Base-by-base conservation (phyloP, 2,797 vertebrate genomes). In the Lacerta agilis region DNA sequence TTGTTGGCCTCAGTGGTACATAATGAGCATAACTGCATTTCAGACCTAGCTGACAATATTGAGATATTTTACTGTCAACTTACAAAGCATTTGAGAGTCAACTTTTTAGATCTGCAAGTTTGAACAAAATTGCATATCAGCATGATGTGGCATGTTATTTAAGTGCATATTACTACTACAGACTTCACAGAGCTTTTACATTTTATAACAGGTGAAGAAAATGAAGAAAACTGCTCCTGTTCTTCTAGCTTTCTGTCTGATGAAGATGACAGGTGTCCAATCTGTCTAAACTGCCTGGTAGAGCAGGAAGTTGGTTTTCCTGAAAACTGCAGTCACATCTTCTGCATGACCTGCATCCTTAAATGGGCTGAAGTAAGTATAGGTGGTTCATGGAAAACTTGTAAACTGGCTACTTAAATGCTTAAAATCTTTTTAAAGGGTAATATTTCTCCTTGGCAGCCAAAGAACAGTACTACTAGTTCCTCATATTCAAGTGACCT, bases 321-420 rank as follows among this genome's bases (percentile, higher is more conserved):
- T 9, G 98, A 99, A 96, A 97, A 96, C 96, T 99, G 99, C 97
- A 97, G 95, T 95, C 99, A 99, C 79, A 95, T 98, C 94, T 99
- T 99, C 97, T 99, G 99, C 96, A 96, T 99, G 91, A 92, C 97
- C 93, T 99, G 99, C 92, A 98, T 99, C 93, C 97, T 99, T 92
- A 98, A 98, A 18, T 99, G 99, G 99, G 98, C 98, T 88, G 98
- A 99, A 98, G 99, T 99, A 96, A 98, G 92, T 88, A 18, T 72
- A 64, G 43, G 20, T 33, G 61, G 17, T 29, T 38, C 20, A 38
- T 79, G 23, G 49, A 61, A 76, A 45, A 67, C 20, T 64, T 81
- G 29, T 2, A 79, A 41, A n/a, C 38, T 36, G 58, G 33, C 3
- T 77, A 43, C 41, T 45, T 25, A 43, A 77, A 43, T 25, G 25